These are phyloP conservation scores for Prionace glauca DNA, from an alignment of 2,797 vertebrate genomes.

Conservation along the genomic window DNA sequence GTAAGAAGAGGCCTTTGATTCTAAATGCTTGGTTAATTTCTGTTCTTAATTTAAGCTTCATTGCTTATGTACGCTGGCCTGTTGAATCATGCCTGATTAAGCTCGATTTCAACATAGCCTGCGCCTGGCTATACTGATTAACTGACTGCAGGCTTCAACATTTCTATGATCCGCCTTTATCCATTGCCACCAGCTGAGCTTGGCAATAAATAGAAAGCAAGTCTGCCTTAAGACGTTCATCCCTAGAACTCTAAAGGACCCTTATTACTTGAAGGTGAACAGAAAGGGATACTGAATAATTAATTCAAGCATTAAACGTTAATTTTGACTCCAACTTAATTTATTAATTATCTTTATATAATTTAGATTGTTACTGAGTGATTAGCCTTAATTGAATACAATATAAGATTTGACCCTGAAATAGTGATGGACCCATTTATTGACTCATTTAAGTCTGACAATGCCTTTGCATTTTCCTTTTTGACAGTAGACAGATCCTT, in stretches of 20 bases:
- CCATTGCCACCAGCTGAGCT: neutral
- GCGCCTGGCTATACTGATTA: neutral
- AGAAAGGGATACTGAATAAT: neutral
- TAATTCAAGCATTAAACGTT: neutral
- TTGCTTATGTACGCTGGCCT: neutral
- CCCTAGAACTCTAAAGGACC: neutral
- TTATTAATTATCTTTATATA: neutral
- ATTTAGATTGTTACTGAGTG: neutral
- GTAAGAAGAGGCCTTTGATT: neutral
- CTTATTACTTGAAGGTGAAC: neutral
- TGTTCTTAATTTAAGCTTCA: neutral
- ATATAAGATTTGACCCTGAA: neutral
- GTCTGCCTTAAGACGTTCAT: neutral
- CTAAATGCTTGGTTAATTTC: neutral
- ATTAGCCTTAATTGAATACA: neutral
- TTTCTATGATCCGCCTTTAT: neutral
- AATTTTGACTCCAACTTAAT: neutral
- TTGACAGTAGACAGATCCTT: slow-evolving; percentile 13
- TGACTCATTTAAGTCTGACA: neutral
- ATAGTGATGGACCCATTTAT: neutral
- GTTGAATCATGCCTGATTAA: neutral
- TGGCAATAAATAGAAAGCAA: neutral
- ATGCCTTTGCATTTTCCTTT: neutral
- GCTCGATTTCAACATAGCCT: neutral
- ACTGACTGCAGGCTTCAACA: neutral